Evolutionary conservation across 2,888 invertebrate genomes (phyloP).

Genomic region (Megaustenia siamemsis): DNA sequence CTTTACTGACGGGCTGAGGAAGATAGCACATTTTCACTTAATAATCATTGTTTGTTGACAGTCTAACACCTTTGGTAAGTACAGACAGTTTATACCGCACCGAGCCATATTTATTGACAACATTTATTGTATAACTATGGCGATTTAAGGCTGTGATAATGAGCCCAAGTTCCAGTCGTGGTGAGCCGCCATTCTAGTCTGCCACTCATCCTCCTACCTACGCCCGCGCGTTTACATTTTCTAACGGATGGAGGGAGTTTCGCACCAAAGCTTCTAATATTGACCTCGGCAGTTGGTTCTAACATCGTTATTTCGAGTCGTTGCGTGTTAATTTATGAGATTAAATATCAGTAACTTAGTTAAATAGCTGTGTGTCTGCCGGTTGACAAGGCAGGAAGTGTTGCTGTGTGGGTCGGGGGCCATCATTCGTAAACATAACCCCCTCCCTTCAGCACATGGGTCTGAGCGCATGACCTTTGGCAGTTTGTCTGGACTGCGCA

Average conservation of each 20-base stretch:
- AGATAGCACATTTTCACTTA: conserved; percentile 54
- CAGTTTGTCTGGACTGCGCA: conserved; percentile 36
- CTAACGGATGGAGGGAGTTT: conserved; percentile 23
- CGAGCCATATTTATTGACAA: background rate
- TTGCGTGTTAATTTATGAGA: background rate
- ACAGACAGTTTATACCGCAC: background rate
- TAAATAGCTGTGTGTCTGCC: background rate
- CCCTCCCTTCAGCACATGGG: conserved; percentile 66
- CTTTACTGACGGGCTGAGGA: conserved; percentile 71
- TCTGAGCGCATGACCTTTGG: conserved; percentile 73
- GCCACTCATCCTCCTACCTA: conserved; percentile 29
- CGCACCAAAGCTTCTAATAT: background rate
- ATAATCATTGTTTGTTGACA: conserved; percentile 11
- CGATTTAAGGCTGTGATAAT: background rate
- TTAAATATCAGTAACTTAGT: background rate
- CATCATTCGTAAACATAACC: conserved; percentile 65
- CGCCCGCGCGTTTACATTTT: conserved; percentile 47
- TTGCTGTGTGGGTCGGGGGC: background rate
- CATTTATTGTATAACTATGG: background rate
- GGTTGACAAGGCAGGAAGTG: conserved; percentile 50
- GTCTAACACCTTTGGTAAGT: conserved; percentile 34
- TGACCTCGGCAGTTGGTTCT: background rate
- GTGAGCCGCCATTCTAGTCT: conserved; percentile 51
- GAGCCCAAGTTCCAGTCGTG: conserved; percentile 10
- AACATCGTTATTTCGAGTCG: background rate